Evolutionary conservation across 1,140 invertebrate species (phyloP).

Genomic region (Luehdorfia chinensis): DNA sequence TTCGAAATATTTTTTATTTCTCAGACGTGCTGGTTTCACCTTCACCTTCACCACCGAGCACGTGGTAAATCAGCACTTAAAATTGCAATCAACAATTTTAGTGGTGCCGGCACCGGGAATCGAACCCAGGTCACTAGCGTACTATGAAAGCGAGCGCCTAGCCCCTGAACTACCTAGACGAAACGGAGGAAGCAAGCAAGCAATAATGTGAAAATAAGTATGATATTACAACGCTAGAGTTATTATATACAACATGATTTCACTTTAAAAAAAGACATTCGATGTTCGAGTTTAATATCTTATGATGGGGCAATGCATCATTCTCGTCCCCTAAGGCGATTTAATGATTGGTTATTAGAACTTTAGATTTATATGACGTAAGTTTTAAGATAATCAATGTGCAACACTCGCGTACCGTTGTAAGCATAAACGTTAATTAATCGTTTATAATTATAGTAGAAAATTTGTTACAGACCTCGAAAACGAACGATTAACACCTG

Average conservation of each 20-base stretch:
- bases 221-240: no score
- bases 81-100: no score
- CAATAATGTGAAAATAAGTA: no score
- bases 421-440: constrained; percentile 5
- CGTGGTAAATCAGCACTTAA: no score
- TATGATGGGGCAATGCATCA: neutral
- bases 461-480: neutral
- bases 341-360: constrained; percentile 16
- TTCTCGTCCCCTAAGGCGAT: constrained; percentile 2
- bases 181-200: no score
- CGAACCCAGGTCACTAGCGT: no score
- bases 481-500: neutral
- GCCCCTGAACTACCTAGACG: no score
- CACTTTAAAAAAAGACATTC: constrained; percentile 4
- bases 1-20: no score
- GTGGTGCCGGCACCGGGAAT: no score
- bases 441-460: neutral
- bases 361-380: constrained; percentile 1
- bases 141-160: no score
- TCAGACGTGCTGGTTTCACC: no score
- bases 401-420: neutral
- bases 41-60: no score
- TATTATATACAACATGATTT: neutral
- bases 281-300: neutral
- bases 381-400: neutral